Conservation (phyloP, 2,797 vertebrate species). For the Leuciscus waleckii region DNA sequence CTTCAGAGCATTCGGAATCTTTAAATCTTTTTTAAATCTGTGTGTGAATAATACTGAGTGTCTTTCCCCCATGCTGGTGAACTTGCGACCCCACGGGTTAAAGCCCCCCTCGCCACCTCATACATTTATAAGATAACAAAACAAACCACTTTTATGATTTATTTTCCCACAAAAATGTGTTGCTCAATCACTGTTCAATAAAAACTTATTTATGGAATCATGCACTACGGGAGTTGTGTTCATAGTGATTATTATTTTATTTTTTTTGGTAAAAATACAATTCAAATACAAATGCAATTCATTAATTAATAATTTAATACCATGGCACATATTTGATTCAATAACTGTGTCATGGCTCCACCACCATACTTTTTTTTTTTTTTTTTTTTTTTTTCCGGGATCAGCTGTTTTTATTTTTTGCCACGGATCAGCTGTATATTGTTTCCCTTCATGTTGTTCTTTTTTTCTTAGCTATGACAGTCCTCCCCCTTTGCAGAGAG, state of each 20-base stretch:
- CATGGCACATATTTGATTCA: neutral
- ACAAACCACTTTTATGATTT: neutral
- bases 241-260: neutral
- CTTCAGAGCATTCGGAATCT: too few relatives aligned
- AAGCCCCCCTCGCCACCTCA: neutral
- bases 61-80: neutral
- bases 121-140: neutral
- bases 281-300: neutral
- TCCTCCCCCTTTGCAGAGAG: slow-evolving; percentile 57
- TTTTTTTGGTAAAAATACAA: too few relatives aligned
- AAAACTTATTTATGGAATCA: neutral
- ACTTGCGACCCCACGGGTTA: neutral
- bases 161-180: neutral
- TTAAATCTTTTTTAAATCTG: too few relatives aligned
- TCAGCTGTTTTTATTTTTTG: slow-evolving; percentile 53
- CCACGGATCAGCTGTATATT: too few relatives aligned
- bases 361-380: slow-evolving; percentile 21
- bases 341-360: slow-evolving; percentile 21
- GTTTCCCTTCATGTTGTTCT: too few relatives aligned
- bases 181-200: neutral
- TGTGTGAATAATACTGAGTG: neutral
- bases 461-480: slow-evolving; percentile 68
- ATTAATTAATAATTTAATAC: neutral
- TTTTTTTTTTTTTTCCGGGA: slow-evolving; percentile 36
- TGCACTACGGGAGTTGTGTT: neutral